Evolutionary conservation across 2,888 invertebrate species (phyloP), one percentile per base, ranked within the genome.

Genomic region (Lamellibrachia satsuma): DNA sequence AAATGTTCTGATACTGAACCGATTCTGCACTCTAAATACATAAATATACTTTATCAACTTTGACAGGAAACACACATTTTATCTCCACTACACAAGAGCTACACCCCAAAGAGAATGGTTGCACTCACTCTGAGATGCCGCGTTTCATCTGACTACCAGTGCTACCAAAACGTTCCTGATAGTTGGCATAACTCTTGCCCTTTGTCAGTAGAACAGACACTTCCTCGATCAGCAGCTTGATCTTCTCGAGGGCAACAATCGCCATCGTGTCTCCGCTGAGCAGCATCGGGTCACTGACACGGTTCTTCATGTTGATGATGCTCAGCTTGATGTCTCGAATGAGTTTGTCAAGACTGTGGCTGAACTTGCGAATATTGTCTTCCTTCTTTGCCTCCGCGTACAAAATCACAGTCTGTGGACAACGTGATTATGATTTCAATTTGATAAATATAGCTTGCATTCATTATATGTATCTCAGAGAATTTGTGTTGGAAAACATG

Each of bases 301-400:
- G 93, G 93, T 95, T 95, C 94, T 95, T 96, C 75, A 96, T 94
- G 90, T 96, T 95, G 93, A 95, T 95, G 92, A 96, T 94, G 92
- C 95, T 95, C 92, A 94, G 93, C 22, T 95, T 94, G 91, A 96
- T 96, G 92, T 95, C 94, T 93, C 94, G 94, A 91, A 96, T 96
- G 27, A 96, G 95, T 0, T 94, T 94, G 93, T 96, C 96, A 55
- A 96, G 95, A 93, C 96, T 96, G 7, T 95, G 94, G 92, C 95
- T 96, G 94, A 96, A 96, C 94, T 96, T 96, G 52, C 96, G 94
- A 75, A 96, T 96, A 93, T 96, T 96, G 93, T 96, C 96, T 93
- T 96, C 96, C 92, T 96, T 96, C 94, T 96, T 96, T 52, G 96
- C 96, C 94, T 96, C 96, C 94, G 96, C 95, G 94, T 95, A 96